Evolutionary conservation across 2,888 invertebrate species (phyloP).

Genomic region (Xestobium rufovillosum): DNA sequence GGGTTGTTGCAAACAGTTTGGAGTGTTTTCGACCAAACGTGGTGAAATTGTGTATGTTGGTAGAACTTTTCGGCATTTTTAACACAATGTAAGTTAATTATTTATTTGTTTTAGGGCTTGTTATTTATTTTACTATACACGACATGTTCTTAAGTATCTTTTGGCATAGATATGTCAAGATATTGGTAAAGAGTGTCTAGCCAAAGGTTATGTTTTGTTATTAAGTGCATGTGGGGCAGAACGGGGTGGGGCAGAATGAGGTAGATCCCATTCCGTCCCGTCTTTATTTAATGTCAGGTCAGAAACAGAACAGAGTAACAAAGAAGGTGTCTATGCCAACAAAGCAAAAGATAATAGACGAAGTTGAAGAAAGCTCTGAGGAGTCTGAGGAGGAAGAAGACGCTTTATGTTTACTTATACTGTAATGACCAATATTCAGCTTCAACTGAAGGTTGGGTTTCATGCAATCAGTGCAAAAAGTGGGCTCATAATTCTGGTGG

Average conservation of each 20-base stretch:
- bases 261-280: slow-evolving; percentile 2
- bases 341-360: slow-evolving; percentile 2
- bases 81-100: slow-evolving; percentile 1
- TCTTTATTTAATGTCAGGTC: too few species aligned
- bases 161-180: neutral
- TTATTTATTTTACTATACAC: neutral
- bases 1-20: slow-evolving; percentile 3
- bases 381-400: neutral
- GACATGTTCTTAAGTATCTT: slow-evolving; percentile 2
- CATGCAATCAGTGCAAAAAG: slow-evolving; percentile 2
- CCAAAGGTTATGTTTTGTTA: slow-evolving; percentile 1
- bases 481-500: slow-evolving; percentile 1
- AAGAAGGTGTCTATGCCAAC: slow-evolving; percentile 2
- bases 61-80: slow-evolving; percentile 1
- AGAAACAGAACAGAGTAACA: slow-evolving; percentile 1
- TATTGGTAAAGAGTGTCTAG: slow-evolving; percentile 1
- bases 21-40: slow-evolving; percentile 3
- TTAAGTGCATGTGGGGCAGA: slow-evolving; percentile 1
- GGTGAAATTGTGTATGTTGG: slow-evolving; percentile 2
- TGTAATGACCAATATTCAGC: slow-evolving; percentile 3
- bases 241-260: slow-evolving; percentile 3
- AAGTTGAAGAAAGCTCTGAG: slow-evolving; percentile 3
- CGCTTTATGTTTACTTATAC: slow-evolving; percentile 3
- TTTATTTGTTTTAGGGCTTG: slow-evolving; percentile 1
- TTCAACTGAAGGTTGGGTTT: slow-evolving; percentile 1